Percentiles rank a stretch among this genome's conserved stretches.
Evolutionary conservation across 1,140 invertebrate species (phyloP).

Genomic region (Drosophila ironensis): DNA sequence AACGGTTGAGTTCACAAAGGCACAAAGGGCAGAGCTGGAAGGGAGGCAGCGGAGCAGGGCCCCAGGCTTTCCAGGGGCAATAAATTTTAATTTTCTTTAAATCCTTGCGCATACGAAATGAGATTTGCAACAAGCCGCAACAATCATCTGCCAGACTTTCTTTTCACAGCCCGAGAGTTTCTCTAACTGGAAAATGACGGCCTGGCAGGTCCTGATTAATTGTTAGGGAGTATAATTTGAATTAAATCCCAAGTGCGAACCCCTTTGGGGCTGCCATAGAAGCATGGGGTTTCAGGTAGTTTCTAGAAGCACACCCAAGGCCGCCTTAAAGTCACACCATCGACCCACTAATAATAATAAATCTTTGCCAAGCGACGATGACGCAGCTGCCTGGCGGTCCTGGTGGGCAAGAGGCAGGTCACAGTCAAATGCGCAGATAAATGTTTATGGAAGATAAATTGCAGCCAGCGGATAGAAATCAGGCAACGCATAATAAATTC

Average conservation of each 20-base stretch:
- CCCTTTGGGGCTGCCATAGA: no score
- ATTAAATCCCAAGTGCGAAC: no score
- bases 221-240: slow-evolving; percentile 16
- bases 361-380: slow-evolving; percentile 26
- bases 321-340: not conserved
- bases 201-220: slow-evolving; percentile 21
- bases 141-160: slow-evolving; percentile 19
- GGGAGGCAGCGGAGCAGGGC: not conserved
- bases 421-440: slow-evolving; percentile 62
- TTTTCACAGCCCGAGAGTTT: slow-evolving; percentile 19
- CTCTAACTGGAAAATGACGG: slow-evolving; percentile 12
- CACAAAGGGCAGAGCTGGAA: slow-evolving; percentile 10
- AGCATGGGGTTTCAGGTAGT: no score
- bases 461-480: slow-evolving; percentile 65
- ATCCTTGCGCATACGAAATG: slow-evolving; percentile 58
- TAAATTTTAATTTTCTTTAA: slow-evolving; percentile 70
- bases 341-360: slow-evolving; percentile 25
- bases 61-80: slow-evolving; percentile 59
- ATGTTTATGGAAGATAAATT: slow-evolving; percentile 69
- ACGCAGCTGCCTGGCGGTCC: slow-evolving; percentile 38
- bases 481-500: slow-evolving; percentile 65
- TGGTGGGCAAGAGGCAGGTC: slow-evolving; percentile 27
- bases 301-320: no score
- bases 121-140: slow-evolving; percentile 51
- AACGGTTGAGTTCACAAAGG: slow-evolving; percentile 29